Conservation (phyloP, 2,113 vertebrate species). For the Gymnocephalus cernua region DNA sequence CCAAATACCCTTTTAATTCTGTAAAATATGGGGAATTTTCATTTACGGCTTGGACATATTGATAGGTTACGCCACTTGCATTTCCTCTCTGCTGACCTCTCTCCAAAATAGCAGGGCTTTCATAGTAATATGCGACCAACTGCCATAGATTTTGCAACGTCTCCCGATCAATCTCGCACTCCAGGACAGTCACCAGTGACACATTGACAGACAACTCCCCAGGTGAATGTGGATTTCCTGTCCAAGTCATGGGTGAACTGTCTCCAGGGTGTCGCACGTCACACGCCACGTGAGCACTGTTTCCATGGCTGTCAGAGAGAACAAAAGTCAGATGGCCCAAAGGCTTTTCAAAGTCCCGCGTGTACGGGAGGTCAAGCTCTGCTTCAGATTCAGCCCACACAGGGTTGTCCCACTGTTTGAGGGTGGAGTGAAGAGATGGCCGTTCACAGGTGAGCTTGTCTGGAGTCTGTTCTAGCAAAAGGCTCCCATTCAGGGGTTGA, state of each 20-base stretch:
- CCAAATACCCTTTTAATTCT: slow-evolving; percentile 85
- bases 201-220: slow-evolving; percentile 80
- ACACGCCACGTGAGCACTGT: slow-evolving; percentile 85
- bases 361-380: slow-evolving; percentile 82
- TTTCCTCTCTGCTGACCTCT: slow-evolving; percentile 79
- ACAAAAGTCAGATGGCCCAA: slow-evolving; percentile 80
- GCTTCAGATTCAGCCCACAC: slow-evolving; percentile 78
- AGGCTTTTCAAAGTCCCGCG: slow-evolving; percentile 81
- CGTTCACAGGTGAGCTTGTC: slow-evolving; percentile 80
- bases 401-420: slow-evolving; percentile 80
- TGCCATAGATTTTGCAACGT: slow-evolving; percentile 85
- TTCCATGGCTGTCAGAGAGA: slow-evolving; percentile 85
- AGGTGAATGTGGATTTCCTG: slow-evolving; percentile 54
- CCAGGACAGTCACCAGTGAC: slow-evolving; percentile 77
- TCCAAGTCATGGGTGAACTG: slow-evolving; percentile 76
- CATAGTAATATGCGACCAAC: slow-evolving; percentile 87
- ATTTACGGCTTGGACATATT: slow-evolving; percentile 80
- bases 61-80: slow-evolving; percentile 74
- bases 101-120: slow-evolving; percentile 84
- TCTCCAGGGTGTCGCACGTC: slow-evolving; percentile 78
- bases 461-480: slow-evolving; percentile 66
- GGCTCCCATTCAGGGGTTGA: slow-evolving; percentile 77
- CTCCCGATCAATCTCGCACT: slow-evolving; percentile 86
- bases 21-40: slow-evolving; percentile 87
- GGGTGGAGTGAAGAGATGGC: slow-evolving; percentile 78